Conservation (phyloP, 2,113 vertebrate genomes). For the Chrysochloris asiatica region DNA sequence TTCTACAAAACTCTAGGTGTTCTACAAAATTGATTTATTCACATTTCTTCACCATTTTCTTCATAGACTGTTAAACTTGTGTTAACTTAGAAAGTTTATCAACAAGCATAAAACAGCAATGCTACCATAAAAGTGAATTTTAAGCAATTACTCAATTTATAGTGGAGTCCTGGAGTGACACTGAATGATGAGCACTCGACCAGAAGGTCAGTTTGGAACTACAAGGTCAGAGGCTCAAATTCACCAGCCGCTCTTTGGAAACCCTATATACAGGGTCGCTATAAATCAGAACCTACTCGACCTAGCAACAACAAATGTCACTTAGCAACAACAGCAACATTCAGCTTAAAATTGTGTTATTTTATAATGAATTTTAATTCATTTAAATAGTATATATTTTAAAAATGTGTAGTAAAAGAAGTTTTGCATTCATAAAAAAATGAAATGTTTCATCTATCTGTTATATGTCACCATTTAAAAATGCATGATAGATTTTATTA, state of each 20-base stretch:
- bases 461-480: slow-evolving; percentile 38
- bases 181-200: too few species aligned
- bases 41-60: background rate
- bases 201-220: too few species aligned
- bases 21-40: slow-evolving; percentile 41
- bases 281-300: too few species aligned
- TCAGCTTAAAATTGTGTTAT: background rate
- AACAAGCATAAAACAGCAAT: background rate
- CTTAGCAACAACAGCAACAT: too few species aligned
- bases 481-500: background rate
- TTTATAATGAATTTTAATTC: background rate
- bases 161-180: too few species aligned
- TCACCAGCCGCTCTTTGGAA: too few species aligned
- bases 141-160: slow-evolving; percentile 25
- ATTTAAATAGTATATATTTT: too few species aligned
- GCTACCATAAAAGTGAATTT: background rate
- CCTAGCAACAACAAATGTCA: too few species aligned
- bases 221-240: too few species aligned
- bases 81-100: slow-evolving; percentile 14
- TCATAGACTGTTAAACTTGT: background rate
- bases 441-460: background rate
- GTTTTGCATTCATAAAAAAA: background rate
- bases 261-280: too few species aligned
- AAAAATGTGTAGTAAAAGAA: too few species aligned
- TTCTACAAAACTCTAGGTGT: background rate